phyloP scores from a whole-genome alignment of 2,888 invertebrate species.

The Drosophila imparisetae region DNA sequence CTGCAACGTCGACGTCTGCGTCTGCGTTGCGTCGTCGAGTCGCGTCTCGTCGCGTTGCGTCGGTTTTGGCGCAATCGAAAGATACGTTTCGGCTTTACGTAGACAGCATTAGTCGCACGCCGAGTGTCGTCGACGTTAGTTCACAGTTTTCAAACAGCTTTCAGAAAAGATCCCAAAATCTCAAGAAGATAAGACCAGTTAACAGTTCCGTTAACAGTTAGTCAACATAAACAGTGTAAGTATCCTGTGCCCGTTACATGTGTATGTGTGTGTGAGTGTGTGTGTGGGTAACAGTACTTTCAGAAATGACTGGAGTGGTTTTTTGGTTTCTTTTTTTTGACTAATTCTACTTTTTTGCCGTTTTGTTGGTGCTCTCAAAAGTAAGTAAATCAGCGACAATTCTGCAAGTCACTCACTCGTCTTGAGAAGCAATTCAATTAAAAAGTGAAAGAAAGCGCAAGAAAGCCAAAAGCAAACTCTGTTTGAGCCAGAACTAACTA shows the following conservation, averaged over 20 bases:
- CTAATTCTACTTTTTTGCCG: background rate
- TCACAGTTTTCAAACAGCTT: conserved; percentile 45
- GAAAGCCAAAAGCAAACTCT: background rate
- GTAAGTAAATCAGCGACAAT: conserved; percentile 1
- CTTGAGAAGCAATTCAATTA: background rate
- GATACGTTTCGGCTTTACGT: conserved; percentile 76
- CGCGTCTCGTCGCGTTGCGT: conserved; percentile 4
- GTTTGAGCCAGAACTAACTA: background rate
- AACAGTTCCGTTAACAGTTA: background rate
- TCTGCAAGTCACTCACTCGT: background rate
- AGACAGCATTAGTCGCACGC: conserved; percentile 70
- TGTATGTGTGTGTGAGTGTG: background rate
- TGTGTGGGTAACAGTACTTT: background rate
- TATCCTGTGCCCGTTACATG: background rate
- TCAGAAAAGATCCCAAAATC: conserved; percentile 1
- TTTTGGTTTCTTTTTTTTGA: background rate
- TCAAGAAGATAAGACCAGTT: background rate
- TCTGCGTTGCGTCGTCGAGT: conserved; percentile 1
- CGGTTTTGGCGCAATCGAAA: conserved; percentile 77
- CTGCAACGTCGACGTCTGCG: conserved; percentile 22
- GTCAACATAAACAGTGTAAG: background rate
- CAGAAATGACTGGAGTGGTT: background rate
- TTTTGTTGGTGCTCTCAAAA: conserved; percentile 5
- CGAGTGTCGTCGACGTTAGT: conserved; percentile 68
- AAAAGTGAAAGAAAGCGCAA: background rate